phyloP scores from a whole-genome alignment of 2,113 vertebrate species.

The Chrysemys picta region DNA sequence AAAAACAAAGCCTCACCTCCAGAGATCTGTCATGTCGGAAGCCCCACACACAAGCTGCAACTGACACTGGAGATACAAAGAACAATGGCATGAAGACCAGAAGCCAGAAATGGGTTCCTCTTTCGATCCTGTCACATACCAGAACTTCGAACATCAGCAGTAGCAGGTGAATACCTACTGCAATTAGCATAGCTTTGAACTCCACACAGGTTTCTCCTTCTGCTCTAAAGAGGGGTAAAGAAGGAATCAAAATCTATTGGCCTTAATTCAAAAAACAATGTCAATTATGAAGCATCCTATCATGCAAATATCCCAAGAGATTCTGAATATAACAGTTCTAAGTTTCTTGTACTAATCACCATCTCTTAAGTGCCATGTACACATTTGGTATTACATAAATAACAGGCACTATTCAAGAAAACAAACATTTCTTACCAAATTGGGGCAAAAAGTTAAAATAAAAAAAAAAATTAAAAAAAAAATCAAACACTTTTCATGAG shows the following conservation, averaged over 20 bases:
- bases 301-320: background rate
- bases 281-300: background rate
- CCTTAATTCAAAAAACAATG: constrained; percentile 17
- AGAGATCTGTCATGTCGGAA: constrained; percentile 97
- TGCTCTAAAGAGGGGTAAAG: constrained; percentile 80
- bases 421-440: background rate
- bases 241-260: background rate
- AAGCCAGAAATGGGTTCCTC: constrained; percentile 94
- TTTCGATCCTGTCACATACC: constrained; percentile 93
- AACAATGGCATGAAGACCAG: constrained; percentile 98
- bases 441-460: background rate
- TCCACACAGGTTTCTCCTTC: constrained; percentile 99
- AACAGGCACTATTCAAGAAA: background rate
- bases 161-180: constrained; percentile 95
- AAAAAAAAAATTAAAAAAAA: background rate
- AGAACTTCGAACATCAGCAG: constrained; percentile 97
- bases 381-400: background rate
- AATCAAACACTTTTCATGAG: background rate
- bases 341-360: background rate
- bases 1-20: constrained; percentile 81
- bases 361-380: accelerated
- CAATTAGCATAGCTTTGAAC: constrained; percentile 98
- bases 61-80: constrained; percentile 97
- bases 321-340: background rate
- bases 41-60: constrained; percentile 98